Evolutionary conservation across 2,888 invertebrate species (phyloP), one percentile per base, ranked within the genome.

Genomic region (Parnassius apollo): DNA sequence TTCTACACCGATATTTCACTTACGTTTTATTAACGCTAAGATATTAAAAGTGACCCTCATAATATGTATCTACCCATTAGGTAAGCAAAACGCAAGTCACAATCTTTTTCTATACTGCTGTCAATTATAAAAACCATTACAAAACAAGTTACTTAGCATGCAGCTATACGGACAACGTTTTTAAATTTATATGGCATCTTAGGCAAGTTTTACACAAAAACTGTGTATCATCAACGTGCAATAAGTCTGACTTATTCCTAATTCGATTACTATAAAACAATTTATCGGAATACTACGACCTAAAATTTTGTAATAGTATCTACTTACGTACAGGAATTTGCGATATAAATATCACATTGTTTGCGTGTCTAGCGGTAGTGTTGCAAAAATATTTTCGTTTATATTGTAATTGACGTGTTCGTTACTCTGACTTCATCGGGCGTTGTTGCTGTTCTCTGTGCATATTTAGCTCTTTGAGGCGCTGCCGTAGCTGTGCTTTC

Each of bases 401-500:
- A 7, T 57, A 18, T 61, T 68, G 58, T 61, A 66, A 69, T 68
- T 66, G 66, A 69, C 64, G 13, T 60, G 44, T 42, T 42, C 42
- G 35, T 79, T 82, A 91, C 60, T 91, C 87, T 35, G 84, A 68
- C 70, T 91, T 91, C 64, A 64, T 63, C 42, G 80, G 51, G 65
- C 82, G 81, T 57, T 78, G 80, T 57, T 83, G 83, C 61, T 80
- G 80, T 62, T 87, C 86, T 22, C 77, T 78, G 68, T 78, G 78
- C 78, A 85, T 81, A 77, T 92, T 91, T 65, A 94, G 88, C 66
- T 93, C 91, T 83, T 94, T 94, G 63, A 94, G 90, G 61, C 94
- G 93, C 74, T 96, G 95, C 71, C 94, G 93, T 35, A 97, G 82
- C 78, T 97, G 97, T 1, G 97, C 96, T 71, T 94, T 94, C 86